Percentiles rank a stretch among this genome's conserved stretches.
These are phyloP conservation scores for Aphaenogaster floridana DNA, from an alignment of 1,140 invertebrate species.

Conservation along the genomic window DNA sequence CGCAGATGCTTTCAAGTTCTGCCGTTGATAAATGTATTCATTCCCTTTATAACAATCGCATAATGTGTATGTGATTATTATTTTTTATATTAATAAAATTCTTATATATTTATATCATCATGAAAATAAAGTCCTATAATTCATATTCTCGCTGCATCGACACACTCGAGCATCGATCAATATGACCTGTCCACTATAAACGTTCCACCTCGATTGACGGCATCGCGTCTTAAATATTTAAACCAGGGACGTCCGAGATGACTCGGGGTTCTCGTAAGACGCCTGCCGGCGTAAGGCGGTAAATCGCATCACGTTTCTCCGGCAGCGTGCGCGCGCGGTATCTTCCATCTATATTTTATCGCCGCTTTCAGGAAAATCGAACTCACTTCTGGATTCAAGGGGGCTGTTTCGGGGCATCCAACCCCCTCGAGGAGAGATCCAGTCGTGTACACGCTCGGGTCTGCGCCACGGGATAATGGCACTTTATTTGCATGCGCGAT, in stretches of 20 bases:
- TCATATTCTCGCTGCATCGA: neutral
- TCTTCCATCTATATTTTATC: slow-evolving; percentile 70
- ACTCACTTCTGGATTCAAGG: slow-evolving; percentile 41
- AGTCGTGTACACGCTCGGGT: slow-evolving; percentile 67
- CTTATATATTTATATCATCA: neutral
- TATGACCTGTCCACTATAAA: slow-evolving; percentile 21
- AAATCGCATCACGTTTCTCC: slow-evolving; percentile 62
- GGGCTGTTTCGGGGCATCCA: slow-evolving; percentile 47
- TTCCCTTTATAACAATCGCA: neutral
- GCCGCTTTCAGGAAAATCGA: slow-evolving; percentile 72
- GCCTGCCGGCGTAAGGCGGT: slow-evolving; percentile 49
- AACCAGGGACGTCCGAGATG: slow-evolving; percentile 52
- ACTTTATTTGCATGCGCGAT: slow-evolving; percentile 84
- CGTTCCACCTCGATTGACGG: slow-evolving; percentile 53
- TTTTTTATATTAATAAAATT: neutral
- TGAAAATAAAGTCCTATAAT: neutral
- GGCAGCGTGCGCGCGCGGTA: slow-evolving; percentile 39
- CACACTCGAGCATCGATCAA: slow-evolving; percentile 7
- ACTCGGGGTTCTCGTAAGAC: slow-evolving; percentile 45
- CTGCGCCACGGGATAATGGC: slow-evolving; percentile 76
- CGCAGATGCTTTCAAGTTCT: neutral
- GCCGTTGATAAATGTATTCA: slow-evolving; percentile 1
- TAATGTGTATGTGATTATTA: neutral
- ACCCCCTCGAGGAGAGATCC: slow-evolving; percentile 53
- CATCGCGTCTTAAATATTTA: slow-evolving; percentile 57